phyloP scores from a whole-genome alignment of 2,113 vertebrate species.

The Varanus komodoensis region DNA sequence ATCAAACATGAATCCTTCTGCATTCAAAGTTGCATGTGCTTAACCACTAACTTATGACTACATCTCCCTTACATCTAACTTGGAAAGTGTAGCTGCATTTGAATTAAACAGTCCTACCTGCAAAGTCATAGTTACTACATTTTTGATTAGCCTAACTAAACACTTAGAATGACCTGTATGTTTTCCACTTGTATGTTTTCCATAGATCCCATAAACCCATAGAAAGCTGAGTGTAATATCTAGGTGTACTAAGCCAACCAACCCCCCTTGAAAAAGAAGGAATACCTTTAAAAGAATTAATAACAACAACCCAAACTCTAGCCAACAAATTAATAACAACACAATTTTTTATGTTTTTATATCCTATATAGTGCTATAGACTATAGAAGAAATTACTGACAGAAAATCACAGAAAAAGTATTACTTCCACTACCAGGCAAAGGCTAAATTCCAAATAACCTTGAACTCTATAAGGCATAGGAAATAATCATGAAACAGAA shows the following conservation, averaged over 20 bases:
- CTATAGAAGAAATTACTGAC: not conserved
- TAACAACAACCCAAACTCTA: not conserved
- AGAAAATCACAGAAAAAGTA: not conserved
- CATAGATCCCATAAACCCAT: not conserved
- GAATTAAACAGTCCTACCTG: not conserved
- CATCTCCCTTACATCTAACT: not conserved
- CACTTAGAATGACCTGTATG: accelerated
- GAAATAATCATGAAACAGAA: not conserved
- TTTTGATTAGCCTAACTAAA: not conserved
- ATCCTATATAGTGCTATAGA: conserved; percentile 6
- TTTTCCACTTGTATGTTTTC: not conserved
- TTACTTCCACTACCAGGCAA: conserved; percentile 23
- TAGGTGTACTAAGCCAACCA: not conserved
- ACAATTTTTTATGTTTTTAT: not conserved
- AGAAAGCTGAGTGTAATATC: not conserved
- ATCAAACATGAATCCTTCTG: not conserved
- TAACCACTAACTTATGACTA: not conserved
- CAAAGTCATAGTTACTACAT: not conserved
- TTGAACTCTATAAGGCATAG: conserved; percentile 32
- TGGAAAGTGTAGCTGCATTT: not conserved
- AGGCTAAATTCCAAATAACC: conserved; percentile 42
- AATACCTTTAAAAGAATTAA: not conserved
- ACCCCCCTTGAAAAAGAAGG: not conserved
- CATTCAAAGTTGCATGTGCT: not conserved
- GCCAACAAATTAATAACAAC: not conserved